Conservation (phyloP, 2,797 vertebrate species). For the Urophycis tenuis region DNA sequence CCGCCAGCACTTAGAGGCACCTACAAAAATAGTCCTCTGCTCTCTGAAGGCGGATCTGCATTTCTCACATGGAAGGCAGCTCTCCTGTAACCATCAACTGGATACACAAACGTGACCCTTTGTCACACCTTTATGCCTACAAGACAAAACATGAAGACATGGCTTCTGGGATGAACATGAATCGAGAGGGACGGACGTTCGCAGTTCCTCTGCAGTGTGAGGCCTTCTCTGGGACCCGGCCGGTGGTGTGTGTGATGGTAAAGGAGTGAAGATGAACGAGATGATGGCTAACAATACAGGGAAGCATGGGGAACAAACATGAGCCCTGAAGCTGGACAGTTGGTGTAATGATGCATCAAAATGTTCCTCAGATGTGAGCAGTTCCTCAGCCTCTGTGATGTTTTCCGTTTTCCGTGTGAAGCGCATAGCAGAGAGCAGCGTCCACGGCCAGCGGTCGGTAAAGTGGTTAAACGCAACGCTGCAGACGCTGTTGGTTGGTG, state of each 20-base stretch:
- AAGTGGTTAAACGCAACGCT: too few relatives aligned
- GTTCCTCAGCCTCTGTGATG: not conserved
- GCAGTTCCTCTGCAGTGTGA: too few relatives aligned
- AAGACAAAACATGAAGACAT: not conserved
- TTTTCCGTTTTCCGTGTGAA: not conserved
- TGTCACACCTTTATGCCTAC: not conserved
- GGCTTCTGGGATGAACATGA: not conserved
- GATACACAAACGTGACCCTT: too few relatives aligned
- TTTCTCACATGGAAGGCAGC: not conserved
- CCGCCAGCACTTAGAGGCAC: conserved; percentile 25
- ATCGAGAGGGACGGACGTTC: not conserved
- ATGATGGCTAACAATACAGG: not conserved
- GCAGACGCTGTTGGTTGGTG: not conserved
- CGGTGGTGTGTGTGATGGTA: not conserved
- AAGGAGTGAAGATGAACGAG: not conserved
- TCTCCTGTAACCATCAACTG: not conserved
- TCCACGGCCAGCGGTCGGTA: too few relatives aligned
- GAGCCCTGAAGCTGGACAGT: too few relatives aligned
- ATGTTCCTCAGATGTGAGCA: not conserved
- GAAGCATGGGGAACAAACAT: too few relatives aligned
- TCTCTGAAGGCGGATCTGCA: not conserved
- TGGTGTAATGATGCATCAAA: not conserved
- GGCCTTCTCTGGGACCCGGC: not conserved
- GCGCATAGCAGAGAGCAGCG: too few relatives aligned
- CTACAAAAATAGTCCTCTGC: conserved; percentile 24